Evolutionary conservation across 30 jellyfish, hydroid and myxozoan genomes (phyloP).

Genomic region (Nemopilema nomurai): DNA sequence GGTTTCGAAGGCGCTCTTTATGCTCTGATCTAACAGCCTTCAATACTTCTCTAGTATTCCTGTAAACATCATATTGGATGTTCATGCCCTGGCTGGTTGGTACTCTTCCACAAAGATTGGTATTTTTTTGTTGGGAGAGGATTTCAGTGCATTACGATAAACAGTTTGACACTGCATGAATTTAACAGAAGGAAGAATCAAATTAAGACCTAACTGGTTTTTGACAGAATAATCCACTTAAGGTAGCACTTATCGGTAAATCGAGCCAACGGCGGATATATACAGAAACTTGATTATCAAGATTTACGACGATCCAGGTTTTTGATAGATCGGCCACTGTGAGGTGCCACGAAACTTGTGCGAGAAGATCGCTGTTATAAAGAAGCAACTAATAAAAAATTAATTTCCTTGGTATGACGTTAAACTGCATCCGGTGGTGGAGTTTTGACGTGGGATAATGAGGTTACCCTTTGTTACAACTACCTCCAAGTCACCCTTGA

Average conservation of each 20-base stretch:
- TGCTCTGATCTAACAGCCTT: slow-evolving; percentile 26
- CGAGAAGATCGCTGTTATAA: slow-evolving; percentile 1
- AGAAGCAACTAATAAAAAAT: background rate
- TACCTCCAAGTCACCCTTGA: slow-evolving; percentile 19
- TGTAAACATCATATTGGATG: slow-evolving; percentile 29
- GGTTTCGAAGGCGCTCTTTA: slow-evolving; percentile 9
- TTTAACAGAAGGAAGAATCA: slow-evolving; percentile 33
- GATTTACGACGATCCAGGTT: slow-evolving; percentile 25
- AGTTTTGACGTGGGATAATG: background rate
- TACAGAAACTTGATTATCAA: slow-evolving; percentile 5
- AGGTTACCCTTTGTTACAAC: slow-evolving; percentile 27
- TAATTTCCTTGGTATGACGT: slow-evolving; percentile 6
- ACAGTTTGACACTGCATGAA: slow-evolving; percentile 35
- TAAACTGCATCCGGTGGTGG: slow-evolving; percentile 11
- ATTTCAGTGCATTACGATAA: slow-evolving; percentile 23
- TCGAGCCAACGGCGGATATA: slow-evolving; percentile 11
- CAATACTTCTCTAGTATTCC: slow-evolving; percentile 27
- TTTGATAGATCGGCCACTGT: slow-evolving; percentile 20
- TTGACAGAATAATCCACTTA: slow-evolving; percentile 21
- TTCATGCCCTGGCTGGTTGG: slow-evolving; percentile 26
- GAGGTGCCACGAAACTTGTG: slow-evolving; percentile 19
- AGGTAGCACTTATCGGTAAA: slow-evolving; percentile 1
- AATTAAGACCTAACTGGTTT: slow-evolving; percentile 11
- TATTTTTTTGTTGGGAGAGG: slow-evolving; percentile 18
- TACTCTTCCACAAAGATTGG: slow-evolving; percentile 13